Conservation (phyloP, 2,113 vertebrate genomes). For the Ptilonorhynchus violaceus region DNA sequence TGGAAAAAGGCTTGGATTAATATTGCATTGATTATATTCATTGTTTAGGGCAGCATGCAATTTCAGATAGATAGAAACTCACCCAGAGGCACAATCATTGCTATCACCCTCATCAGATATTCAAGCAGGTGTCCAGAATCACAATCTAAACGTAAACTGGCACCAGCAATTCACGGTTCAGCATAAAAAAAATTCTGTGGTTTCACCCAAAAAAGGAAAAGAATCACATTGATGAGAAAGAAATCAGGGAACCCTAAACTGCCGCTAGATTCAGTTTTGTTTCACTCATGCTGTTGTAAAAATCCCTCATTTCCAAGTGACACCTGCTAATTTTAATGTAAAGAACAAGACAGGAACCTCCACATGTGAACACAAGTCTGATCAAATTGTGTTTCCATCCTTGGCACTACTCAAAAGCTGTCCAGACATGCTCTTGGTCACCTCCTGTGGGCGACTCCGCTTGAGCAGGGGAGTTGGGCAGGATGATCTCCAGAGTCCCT, state of each 20-base stretch:
- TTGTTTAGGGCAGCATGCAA: background rate
- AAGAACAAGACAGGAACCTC: background rate
- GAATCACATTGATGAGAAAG: background rate
- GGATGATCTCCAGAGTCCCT: background rate
- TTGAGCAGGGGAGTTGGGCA: background rate
- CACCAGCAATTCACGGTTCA: background rate
- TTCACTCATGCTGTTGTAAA: background rate
- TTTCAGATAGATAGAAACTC: background rate
- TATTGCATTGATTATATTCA: background rate
- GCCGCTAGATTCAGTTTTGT: background rate
- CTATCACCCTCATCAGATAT: background rate
- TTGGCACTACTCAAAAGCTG: background rate
- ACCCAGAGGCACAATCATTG: background rate
- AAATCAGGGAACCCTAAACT: background rate
- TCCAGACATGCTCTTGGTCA: background rate
- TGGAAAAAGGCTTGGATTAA: background rate
- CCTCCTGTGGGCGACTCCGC: background rate
- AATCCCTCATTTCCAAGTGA: background rate
- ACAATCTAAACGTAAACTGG: background rate
- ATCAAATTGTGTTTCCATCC: rapidly evolving
- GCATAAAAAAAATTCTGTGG: background rate
- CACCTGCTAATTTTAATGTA: background rate
- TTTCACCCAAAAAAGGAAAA: background rate
- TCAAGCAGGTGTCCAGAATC: background rate
- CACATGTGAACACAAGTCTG: background rate